Conservation (phyloP, 1,140 invertebrate genomes). For the Onthophagus taurus region DNA sequence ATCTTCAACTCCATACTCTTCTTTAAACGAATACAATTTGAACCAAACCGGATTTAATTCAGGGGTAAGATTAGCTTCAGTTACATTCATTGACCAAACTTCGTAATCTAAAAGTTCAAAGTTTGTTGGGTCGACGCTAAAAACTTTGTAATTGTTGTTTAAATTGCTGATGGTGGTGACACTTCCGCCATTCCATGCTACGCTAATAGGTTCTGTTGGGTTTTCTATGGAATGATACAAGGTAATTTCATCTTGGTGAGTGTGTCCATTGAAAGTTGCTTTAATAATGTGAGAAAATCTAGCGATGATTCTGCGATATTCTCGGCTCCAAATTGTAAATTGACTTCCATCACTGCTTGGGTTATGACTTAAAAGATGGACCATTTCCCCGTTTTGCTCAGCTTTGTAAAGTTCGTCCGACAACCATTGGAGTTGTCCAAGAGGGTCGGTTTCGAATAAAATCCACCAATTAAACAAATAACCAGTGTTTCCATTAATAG, state of each 20-base stretch:
- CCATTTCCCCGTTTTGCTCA: slow-evolving; percentile 58
- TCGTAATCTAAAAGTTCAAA: slow-evolving; percentile 57
- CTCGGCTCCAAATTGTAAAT: slow-evolving; percentile 53
- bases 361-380: slow-evolving; percentile 76
- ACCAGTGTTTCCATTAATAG: slow-evolving; percentile 47
- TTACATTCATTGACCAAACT: slow-evolving; percentile 72
- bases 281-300: slow-evolving; percentile 5
- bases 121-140: slow-evolving; percentile 49
- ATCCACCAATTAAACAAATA: slow-evolving; percentile 45
- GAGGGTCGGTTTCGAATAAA: slow-evolving; percentile 47
- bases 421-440: slow-evolving; percentile 66
- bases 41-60: slow-evolving; percentile 49
- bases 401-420: slow-evolving; percentile 55
- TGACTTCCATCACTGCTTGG: slow-evolving; percentile 56
- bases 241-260: slow-evolving; percentile 64
- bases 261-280: slow-evolving; percentile 41
- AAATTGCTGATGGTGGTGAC: slow-evolving; percentile 54
- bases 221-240: slow-evolving; percentile 49
- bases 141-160: slow-evolving; percentile 77
- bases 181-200: slow-evolving; percentile 72
- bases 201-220: slow-evolving; percentile 39
- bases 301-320: slow-evolving; percentile 49
- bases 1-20: slow-evolving; percentile 47
- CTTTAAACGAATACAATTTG: slow-evolving; percentile 57
- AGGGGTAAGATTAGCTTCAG: slow-evolving; percentile 56